Percentiles rank a stretch among this genome's conserved stretches.
These are phyloP conservation scores for Tetropium fuscum DNA, from an alignment of 2,888 invertebrate species.

Conservation along the genomic window DNA sequence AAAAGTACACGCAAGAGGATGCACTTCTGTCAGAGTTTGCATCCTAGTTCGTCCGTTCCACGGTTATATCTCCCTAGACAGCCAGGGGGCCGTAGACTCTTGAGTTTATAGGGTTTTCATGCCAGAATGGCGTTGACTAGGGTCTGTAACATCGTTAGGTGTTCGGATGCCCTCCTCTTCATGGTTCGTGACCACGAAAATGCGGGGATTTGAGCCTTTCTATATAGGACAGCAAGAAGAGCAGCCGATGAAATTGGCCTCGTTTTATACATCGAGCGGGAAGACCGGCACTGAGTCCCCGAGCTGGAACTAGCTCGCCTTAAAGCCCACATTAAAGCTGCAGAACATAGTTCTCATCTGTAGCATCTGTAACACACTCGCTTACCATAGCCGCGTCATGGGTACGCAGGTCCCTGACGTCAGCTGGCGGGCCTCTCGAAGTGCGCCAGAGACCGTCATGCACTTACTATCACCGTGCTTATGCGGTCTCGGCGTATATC, in stretches of 20 bases:
- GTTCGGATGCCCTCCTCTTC: background rate
- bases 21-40: background rate
- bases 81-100: background rate
- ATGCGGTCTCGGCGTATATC: too few relatives aligned
- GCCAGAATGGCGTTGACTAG: background rate
- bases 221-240: background rate
- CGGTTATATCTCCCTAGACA: background rate
- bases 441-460: too few relatives aligned
- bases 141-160: background rate
- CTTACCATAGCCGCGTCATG: too few relatives aligned
- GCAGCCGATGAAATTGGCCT: background rate
- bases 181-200: background rate
- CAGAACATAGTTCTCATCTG: too few relatives aligned
- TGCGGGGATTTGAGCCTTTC: background rate
- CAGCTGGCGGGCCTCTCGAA: too few relatives aligned
- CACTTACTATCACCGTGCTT: too few relatives aligned
- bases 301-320: background rate
- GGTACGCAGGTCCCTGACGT: too few relatives aligned
- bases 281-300: background rate
- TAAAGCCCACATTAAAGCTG: background rate
- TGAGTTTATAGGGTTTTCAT: background rate
- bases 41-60: conserved; percentile 1
- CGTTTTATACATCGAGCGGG: background rate
- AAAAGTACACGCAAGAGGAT: background rate
- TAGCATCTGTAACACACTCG: too few relatives aligned